Conservation (phyloP, 2,888 invertebrate species). For the Anaspis maculata region DNA sequence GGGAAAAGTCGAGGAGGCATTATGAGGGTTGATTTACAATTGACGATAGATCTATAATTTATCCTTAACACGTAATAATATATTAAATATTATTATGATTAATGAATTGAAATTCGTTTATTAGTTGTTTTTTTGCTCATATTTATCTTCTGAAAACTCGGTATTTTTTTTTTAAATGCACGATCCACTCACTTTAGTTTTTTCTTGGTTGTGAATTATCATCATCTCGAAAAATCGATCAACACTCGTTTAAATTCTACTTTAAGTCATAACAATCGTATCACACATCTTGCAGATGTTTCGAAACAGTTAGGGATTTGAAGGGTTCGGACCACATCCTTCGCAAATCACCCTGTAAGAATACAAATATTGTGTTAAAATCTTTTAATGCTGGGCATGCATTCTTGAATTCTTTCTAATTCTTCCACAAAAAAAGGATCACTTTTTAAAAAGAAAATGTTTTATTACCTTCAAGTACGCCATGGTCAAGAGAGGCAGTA, state of each 20-base stretch:
- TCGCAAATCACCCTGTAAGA: conserved; percentile 81
- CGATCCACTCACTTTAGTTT: conserved; percentile 16
- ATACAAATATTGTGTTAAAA: conserved; percentile 10
- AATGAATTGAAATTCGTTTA: conserved; percentile 17
- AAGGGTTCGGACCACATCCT: conserved; percentile 98
- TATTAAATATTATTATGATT: too few species aligned
- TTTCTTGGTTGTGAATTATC: not conserved
- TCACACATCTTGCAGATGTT: conserved; percentile 72
- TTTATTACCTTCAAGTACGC: conserved; percentile 92
- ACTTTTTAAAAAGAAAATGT: too few species aligned
- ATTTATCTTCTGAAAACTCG: too few species aligned
- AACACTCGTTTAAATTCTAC: conserved; percentile 20
- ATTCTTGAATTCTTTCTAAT: not conserved
- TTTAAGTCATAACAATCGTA: conserved; percentile 26
- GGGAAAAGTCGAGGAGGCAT: not conserved
- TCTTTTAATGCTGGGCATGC: not conserved
- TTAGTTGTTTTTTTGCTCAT: too few species aligned
- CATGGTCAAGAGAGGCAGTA: conserved; percentile 93
- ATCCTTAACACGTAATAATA: conserved; percentile 16
- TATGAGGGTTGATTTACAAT: too few species aligned
- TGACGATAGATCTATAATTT: conserved; percentile 23
- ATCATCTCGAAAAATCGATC: conserved; percentile 4
- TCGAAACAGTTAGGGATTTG: conserved; percentile 71
- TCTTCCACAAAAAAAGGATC: not conserved
- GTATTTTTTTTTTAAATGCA: conserved; percentile 15